These are phyloP conservation scores for Caenorhabditis angaria DNA, from an alignment of 2,888 invertebrate species.

Conservation along the genomic window DNA sequence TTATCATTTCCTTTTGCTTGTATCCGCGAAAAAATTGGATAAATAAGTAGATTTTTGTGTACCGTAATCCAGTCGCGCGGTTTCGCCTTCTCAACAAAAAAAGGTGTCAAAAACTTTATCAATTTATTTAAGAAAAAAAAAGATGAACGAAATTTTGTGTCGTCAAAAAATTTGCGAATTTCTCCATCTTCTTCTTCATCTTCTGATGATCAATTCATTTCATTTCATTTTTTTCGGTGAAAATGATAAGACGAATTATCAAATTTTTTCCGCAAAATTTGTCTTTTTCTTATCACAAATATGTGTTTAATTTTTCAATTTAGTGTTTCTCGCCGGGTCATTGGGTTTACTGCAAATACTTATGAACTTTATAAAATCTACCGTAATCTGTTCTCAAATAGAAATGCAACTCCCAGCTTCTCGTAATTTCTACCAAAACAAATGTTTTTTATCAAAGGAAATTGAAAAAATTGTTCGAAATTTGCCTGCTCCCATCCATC, in stretches of 20 bases:
- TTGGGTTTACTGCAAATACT: no score
- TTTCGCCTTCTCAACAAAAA: neutral
- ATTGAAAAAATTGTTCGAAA: no score
- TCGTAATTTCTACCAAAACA: no score
- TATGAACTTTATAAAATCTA: no score
- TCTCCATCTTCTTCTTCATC: no score
- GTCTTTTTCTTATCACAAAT: neutral
- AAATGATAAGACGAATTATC: neutral
- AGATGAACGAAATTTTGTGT: no score
- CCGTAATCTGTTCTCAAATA: no score
- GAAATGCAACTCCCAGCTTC: no score
- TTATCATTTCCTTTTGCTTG: no score
- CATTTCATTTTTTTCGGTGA: neutral
- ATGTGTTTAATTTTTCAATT: conserved; percentile 4
- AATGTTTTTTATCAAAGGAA: no score
- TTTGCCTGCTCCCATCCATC: no score
- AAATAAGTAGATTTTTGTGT: neutral
- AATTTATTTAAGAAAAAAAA: neutral
- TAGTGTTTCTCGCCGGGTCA: neutral
- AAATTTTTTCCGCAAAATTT: conserved; percentile 3
- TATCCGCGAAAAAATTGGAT: neutral
- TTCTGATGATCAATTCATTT: neutral
- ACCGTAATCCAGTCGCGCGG: neutral
- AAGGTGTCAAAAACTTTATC: neutral
- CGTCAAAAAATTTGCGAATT: neutral